Conservation (phyloP, 2,113 vertebrate genomes). For the Oreochromis tanganicae region DNA sequence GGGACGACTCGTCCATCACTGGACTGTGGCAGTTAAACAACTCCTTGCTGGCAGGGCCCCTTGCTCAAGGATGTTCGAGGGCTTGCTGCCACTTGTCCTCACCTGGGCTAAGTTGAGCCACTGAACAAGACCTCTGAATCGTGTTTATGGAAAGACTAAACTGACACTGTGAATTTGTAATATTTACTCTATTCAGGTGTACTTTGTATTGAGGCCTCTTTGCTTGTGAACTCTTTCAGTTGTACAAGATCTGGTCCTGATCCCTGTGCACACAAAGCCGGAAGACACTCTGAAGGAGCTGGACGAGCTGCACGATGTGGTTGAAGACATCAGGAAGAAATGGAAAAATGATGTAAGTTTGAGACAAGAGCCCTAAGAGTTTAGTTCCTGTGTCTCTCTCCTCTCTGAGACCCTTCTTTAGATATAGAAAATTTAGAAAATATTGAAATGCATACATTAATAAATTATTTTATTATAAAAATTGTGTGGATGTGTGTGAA, state of each 20-base stretch:
- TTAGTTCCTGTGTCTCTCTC: neutral
- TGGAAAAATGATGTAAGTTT: neutral
- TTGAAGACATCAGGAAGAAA: neutral
- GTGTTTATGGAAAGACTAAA: neutral
- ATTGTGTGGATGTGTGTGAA: neutral
- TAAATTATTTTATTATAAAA: neutral
- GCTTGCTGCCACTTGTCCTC: neutral
- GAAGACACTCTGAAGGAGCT: neutral
- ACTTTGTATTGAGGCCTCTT: neutral
- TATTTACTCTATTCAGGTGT: neutral
- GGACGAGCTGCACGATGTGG: neutral
- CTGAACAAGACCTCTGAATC: neutral
- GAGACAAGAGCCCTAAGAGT: rapidly evolving
- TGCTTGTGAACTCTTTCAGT: neutral
- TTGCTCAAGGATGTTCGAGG: neutral
- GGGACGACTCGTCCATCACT: neutral
- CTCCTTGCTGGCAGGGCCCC: neutral
- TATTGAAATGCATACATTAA: rapidly evolving
- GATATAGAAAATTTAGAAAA: neutral
- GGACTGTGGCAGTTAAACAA: rapidly evolving
- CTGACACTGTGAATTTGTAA: neutral
- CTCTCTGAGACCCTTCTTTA: neutral
- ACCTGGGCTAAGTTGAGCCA: neutral
- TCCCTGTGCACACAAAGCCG: neutral
- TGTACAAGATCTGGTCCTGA: conserved; percentile 60